Percentiles rank a stretch among this genome's conserved stretches.
phyloP scores from a whole-genome alignment of 1,140 invertebrate species.

The Octopus sinensis region DNA sequence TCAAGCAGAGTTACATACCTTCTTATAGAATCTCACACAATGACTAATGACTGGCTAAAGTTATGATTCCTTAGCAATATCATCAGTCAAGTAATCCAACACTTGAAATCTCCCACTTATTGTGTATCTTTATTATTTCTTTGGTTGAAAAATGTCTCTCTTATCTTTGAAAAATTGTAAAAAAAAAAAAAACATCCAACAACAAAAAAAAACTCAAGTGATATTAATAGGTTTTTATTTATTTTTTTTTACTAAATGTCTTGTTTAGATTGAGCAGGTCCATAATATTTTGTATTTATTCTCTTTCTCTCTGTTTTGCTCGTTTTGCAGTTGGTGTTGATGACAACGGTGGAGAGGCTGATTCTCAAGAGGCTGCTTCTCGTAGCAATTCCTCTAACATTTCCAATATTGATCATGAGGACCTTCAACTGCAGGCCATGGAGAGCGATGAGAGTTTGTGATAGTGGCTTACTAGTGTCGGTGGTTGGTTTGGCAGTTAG shows the following conservation, averaged over 20 bases:
- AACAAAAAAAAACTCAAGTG: neutral
- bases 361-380: conserved; percentile 19
- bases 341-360: conserved; percentile 18
- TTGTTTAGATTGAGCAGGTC: neutral
- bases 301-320: neutral
- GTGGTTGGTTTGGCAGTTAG: neutral
- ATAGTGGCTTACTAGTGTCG: conserved; percentile 22
- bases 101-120: no score
- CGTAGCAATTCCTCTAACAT: conserved; percentile 22
- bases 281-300: neutral
- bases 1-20: no score
- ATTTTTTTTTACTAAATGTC: neutral
- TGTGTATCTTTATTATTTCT: neutral
- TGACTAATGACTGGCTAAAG: no score
- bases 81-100: no score
- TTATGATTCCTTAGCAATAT: no score
- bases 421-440: conserved; percentile 53
- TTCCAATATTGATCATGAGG: conserved; percentile 41
- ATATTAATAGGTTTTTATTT: no score
- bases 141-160: neutral
- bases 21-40: no score
- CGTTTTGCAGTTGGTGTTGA: conserved; percentile 11
- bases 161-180: neutral
- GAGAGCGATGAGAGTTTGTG: conserved; percentile 60
- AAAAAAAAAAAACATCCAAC: neutral